Base-by-base conservation (phyloP, 2,797 vertebrate genomes). In the Enteromius treurensis region DNA sequence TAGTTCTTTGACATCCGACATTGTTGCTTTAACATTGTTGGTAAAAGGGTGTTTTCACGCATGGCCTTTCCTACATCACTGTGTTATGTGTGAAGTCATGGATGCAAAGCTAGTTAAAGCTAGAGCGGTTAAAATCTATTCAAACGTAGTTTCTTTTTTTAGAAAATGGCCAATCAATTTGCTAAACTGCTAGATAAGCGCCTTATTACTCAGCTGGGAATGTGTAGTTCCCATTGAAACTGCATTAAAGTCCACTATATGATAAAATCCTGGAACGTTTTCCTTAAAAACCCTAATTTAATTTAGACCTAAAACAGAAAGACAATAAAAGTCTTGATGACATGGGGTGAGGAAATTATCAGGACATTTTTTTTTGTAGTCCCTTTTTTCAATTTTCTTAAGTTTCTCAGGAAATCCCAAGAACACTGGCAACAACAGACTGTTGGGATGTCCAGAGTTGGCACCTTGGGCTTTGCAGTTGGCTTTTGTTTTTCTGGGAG, bases 401-500 rank as follows among this genome's bases (percentile, higher is more conserved):
- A 42, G 49, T 77, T 62, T 45, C 75, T 55, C 21, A 55, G 74
- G 58, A 17, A 60, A 70, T 68, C 53, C 55, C 17, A 37, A 75
- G 45, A 71, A 77, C 23, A 15, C 40, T 55, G 71, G 64, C 64
- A 77, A 21, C 34, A 49, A 34, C 67, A 53, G 77, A 47, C 26
- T 23, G 53, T 70, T 53, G n/a, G 75, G 82, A 23, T 55, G 53
- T 71, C 60, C 69, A 78, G 64, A 64, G 51, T 64, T 82, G 67
- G 80, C 47, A 58, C 65, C 75, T 75, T 53, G 60, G 76, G 76
- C 71, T 84, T 82, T 77, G 47, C 37, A 65, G 53, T 86, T 81
- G 58, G 82, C 65, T 80, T 84, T 84, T 67, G 42, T 77, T 77
- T 77, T 73, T 49, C 62, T 40, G 37, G 81, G 75, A 78, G 75